Evolutionary conservation across 2,888 invertebrate genomes (phyloP).

Genomic region (Drosophila bunnanda): DNA sequence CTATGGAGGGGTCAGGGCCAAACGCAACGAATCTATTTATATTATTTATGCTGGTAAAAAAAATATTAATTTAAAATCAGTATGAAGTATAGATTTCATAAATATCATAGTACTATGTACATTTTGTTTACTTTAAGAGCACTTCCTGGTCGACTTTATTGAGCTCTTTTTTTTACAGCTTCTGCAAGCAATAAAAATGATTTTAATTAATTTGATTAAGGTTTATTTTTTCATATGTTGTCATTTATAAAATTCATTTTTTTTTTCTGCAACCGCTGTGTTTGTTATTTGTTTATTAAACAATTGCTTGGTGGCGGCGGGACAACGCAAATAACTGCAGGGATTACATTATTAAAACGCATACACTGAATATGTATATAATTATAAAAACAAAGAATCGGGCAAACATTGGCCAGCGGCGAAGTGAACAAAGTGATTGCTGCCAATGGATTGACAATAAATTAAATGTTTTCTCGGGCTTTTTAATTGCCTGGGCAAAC

Average conservation of each 20-base stretch:
- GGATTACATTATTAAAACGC: slow-evolving; percentile 41
- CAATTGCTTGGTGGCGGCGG: slow-evolving; percentile 16
- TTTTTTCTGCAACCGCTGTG: not conserved
- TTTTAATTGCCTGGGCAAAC: slow-evolving; percentile 39
- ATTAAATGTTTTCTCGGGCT: slow-evolving; percentile 29
- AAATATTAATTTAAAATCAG: slow-evolving; percentile 1
- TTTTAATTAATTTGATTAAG: slow-evolving; percentile 54
- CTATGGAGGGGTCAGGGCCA: slow-evolving; percentile 5
- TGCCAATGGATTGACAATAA: slow-evolving; percentile 20
- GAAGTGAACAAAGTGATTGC: slow-evolving; percentile 30
- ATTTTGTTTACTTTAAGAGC: slow-evolving; percentile 12
- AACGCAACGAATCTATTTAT: slow-evolving; percentile 5
- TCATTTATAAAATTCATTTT: slow-evolving; percentile 7
- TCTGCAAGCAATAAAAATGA: slow-evolving; percentile 19
- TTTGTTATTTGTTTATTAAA: slow-evolving; percentile 45
- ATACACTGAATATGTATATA: slow-evolving; percentile 10
- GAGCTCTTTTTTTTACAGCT: not conserved
- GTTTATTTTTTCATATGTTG: slow-evolving; percentile 12
- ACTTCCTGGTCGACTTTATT: slow-evolving; percentile 13
- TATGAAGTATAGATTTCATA: not conserved
- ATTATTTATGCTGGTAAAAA: not conserved
- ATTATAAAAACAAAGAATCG: slow-evolving; percentile 25
- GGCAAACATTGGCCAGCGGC: slow-evolving; percentile 6
- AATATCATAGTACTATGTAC: not conserved
- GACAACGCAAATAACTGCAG: slow-evolving; percentile 29